Conservation (phyloP, 2,113 vertebrate species). For the Phocoena sinus region DNA sequence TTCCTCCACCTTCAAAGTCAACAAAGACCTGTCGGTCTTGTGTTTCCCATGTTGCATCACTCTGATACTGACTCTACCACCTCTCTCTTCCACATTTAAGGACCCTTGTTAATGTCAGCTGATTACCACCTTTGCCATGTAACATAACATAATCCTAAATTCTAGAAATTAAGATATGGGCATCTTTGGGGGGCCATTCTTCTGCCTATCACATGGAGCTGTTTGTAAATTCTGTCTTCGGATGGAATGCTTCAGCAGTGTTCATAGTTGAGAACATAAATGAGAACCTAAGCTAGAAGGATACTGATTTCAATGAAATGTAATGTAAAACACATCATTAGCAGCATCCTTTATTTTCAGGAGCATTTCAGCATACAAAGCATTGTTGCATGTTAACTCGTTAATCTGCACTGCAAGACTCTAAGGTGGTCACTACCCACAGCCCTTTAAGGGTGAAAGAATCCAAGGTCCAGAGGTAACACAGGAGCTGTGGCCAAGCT, state of each 20-base stretch:
- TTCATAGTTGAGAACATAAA: background rate
- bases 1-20: background rate
- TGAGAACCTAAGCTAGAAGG: background rate
- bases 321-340: background rate
- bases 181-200: background rate
- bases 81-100: background rate
- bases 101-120: background rate
- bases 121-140: background rate
- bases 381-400: background rate
- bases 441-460: background rate
- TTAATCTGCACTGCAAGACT: background rate
- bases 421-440: background rate
- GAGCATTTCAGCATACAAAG: background rate
- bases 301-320: background rate
- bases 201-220: background rate
- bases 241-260: background rate
- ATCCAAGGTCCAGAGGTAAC: background rate
- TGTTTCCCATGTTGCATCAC: background rate
- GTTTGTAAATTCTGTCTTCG: background rate
- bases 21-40: accelerated
- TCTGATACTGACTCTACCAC: background rate
- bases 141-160: background rate
- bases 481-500: background rate
- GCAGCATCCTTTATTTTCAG: background rate
- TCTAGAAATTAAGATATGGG: background rate